Conservation (phyloP, 2,797 vertebrate genomes). For the Triplophysa yarkandensis region DNA sequence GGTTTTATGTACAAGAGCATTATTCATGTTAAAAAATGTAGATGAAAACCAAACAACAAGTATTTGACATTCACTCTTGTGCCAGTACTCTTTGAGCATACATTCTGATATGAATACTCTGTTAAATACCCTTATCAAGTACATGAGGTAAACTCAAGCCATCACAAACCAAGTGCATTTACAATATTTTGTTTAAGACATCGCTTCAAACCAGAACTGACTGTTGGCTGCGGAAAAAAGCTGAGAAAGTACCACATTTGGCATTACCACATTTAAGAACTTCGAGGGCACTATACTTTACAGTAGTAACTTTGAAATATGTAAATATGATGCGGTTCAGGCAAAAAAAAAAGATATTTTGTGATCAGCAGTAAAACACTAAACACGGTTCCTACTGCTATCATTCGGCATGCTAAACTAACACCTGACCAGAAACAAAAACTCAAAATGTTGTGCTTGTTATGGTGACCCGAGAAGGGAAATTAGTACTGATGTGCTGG, state of each 20-base stretch:
- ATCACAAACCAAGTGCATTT: constrained; percentile 12
- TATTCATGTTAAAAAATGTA: constrained; percentile 72
- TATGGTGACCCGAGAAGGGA: not conserved
- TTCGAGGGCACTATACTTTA: not conserved
- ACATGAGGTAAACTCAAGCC: constrained; percentile 1
- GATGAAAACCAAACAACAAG: constrained; percentile 63
- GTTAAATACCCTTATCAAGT: constrained; percentile 6
- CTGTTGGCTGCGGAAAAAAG: not conserved
- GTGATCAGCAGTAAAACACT: not conserved
- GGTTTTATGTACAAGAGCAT: constrained; percentile 81
- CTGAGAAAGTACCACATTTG: too few species aligned
- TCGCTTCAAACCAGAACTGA: not conserved
- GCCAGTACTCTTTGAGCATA: not conserved
- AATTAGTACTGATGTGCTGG: not conserved
- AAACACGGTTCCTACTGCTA: not conserved
- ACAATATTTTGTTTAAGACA: not conserved
- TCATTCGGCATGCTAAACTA: not conserved
- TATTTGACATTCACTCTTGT: constrained; percentile 74
- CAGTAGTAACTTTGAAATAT: constrained; percentile 1
- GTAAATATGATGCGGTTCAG: not conserved
- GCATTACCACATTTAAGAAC: not conserved
- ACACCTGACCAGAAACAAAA: not conserved
- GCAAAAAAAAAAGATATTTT: not conserved
- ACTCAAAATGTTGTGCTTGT: not conserved
- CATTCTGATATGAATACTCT: constrained; percentile 13